Evolutionary conservation across 2,888 invertebrate genomes (phyloP), one percentile per base, ranked within the genome.

Genomic region (Tachina grossa): DNA sequence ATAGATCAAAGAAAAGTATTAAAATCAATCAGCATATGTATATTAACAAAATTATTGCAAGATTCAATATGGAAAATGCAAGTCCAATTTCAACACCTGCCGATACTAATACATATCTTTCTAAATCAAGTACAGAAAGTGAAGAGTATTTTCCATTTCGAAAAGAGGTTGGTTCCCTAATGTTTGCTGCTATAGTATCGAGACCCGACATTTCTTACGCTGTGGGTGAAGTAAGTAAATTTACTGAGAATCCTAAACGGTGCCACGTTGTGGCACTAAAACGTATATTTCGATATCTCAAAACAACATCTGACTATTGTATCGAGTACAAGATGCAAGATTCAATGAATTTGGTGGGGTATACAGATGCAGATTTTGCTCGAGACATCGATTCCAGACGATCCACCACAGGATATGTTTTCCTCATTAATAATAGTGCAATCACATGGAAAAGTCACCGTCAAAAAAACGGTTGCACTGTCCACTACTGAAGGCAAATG

Each of bases 401-500:
- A 39, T 88, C 88, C 51, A 88, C 88, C 4, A 78, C n/a, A n/a
- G n/a, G n/a, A n/a, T n/a, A n/a, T n/a, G n/a, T n/a, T n/a, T n/a
- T n/a, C n/a, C n/a, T n/a, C n/a, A n/a, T n/a, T n/a, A 83, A 87
- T 41, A 87, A 85, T 16, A 88, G 89, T 43, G 78, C 88, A 0
- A 87, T 91, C 3, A 86, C 88, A 0, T 91, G 89, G n/a, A n/a
- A n/a, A n/a, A n/a, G n/a, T n/a, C n/a, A n/a, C n/a, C n/a, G n/a
- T n/a, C n/a, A n/a, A n/a, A n/a, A n/a, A n/a, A n/a, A n/a, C n/a
- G n/a, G n/a, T n/a, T n/a, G n/a, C n/a, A n/a, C n/a, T n/a, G n/a
- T n/a, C n/a, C 0, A 89, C 90, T 39, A 90, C 86, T 2, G 83
- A 86, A 57, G 89, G 90, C 0, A 90, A 90, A 76, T 87, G 89